Evolutionary conservation across 2,113 vertebrate species (phyloP), one percentile per base, ranked within the genome.

Genomic region (Noturus placidus): DNA sequence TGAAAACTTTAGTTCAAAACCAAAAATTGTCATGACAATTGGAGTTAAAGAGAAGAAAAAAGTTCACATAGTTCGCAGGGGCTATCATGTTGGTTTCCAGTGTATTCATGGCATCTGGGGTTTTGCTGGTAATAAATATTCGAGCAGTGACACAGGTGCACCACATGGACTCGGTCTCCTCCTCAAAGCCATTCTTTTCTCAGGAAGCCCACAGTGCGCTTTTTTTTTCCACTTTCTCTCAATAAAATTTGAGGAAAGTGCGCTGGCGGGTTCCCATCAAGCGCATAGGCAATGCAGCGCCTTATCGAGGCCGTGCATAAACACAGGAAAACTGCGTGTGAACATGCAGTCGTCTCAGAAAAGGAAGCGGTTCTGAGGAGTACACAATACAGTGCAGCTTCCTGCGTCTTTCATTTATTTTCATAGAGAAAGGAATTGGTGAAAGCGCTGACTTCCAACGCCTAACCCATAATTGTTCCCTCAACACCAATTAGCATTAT

Each of bases 281-380:
- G 27, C 69, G 20, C 20, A 38, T 46, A 83, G 15, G 50, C 83
- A 42, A 3, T 2, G 87, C 52, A 59, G 69, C 10, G 8, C 52
- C 78, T 89, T 87, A 81, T 77, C 84, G 67, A 84, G 30, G 67
- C 30, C 33, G 82, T 61, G 25, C 82, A 87, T 85, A 88, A 89
- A 85, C 86, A 79, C 87, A 89, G 90, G 88, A 91, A 89, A 84
- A 33, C 81, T 13, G 57, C 50, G 65, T 67, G 88, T 85, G 82
- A 87, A 50, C 27, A n/a, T 63, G 67, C 54, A n/a, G 86, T 82
- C 13, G 76, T 65, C 59, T 85, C 42, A 56, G 78, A 38, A 46
- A 42, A 83, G 88, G 88, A 91, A 91, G 57, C 72, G 15, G 30
- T 61, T 83, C 63, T 33, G 46, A 61, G 50, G 50, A 59, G 83